A percentile compares a stretch with the other conserved stretches of the same genome.
phyloP scores from a whole-genome alignment of 2,888 invertebrate species.

The Lepidocyrtinus sp. region DNA sequence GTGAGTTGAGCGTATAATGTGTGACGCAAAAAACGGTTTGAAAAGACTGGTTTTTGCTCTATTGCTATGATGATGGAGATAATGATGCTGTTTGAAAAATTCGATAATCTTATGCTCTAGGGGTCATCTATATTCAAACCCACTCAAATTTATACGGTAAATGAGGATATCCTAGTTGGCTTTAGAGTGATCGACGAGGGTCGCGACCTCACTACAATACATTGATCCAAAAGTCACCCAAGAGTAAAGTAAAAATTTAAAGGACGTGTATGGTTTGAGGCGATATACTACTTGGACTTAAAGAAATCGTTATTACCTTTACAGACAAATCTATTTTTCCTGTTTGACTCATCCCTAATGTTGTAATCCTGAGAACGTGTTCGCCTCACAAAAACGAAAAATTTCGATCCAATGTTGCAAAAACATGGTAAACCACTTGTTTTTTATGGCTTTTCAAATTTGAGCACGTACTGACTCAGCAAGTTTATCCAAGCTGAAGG shows the following conservation, averaged over 20 bases:
- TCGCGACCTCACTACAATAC: slow-evolving; percentile 22
- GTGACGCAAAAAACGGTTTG: slow-evolving; percentile 8
- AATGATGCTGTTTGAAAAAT: not conserved
- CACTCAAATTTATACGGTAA: not conserved
- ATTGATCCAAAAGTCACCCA: slow-evolving; percentile 11
- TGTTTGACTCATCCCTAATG: not conserved
- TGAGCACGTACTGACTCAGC: slow-evolving; percentile 36
- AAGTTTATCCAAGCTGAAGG: not conserved
- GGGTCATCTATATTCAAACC: slow-evolving; percentile 1
- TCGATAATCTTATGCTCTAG: not conserved
- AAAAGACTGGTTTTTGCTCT: slow-evolving; percentile 46
- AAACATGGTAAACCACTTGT: slow-evolving; percentile 11
- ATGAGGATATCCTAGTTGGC: slow-evolving; percentile 56
- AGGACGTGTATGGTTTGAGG: no score
- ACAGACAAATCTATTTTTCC: not conserved
- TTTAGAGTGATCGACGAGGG: not conserved
- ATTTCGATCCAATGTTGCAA: slow-evolving; percentile 22
- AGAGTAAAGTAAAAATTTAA: not conserved
- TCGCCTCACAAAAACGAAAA: slow-evolving; percentile 23
- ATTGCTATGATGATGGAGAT: not conserved
- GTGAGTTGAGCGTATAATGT: slow-evolving; percentile 21
- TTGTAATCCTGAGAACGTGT: not conserved
- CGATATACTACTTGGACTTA: not conserved
- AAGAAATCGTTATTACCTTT: not conserved
- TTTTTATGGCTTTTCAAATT: slow-evolving; percentile 33